Evolutionary conservation across 2,888 invertebrate genomes (phyloP).

Genomic region (Callyntrura guangdongensis): DNA sequence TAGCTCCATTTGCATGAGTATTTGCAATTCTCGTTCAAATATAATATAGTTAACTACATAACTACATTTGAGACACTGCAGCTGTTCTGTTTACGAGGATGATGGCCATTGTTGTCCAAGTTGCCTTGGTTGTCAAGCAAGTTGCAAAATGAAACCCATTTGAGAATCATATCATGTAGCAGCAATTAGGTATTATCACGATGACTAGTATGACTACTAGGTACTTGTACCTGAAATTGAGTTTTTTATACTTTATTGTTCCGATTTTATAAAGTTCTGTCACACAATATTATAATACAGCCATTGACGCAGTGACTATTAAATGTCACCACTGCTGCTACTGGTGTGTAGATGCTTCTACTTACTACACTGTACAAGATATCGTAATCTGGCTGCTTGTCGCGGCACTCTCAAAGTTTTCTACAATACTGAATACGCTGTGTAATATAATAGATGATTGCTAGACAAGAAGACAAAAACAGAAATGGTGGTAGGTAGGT

Average conservation of each 20-base stretch:
- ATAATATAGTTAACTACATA: neutral
- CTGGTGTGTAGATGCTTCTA: neutral
- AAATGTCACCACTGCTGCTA: slow-evolving; percentile 28
- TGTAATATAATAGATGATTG: neutral
- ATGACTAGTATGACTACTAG: too few species aligned
- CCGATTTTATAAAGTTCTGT: slow-evolving; percentile 24
- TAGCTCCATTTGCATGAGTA: too few species aligned
- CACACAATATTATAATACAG: slow-evolving; percentile 8
- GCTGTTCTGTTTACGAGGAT: too few species aligned
- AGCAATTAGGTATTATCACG: too few species aligned
- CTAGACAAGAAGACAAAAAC: slow-evolving; percentile 10
- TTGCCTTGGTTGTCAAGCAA: neutral
- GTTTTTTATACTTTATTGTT: slow-evolving; percentile 8
- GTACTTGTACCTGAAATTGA: too few species aligned
- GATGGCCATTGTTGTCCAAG: too few species aligned
- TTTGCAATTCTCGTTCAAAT: too few species aligned
- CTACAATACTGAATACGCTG: slow-evolving; percentile 8
- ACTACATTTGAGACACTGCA: neutral
- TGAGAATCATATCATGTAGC: neutral
- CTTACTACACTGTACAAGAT: neutral
- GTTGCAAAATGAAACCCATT: neutral
- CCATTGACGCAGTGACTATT: slow-evolving; percentile 24
- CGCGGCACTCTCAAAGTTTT: slow-evolving; percentile 31
- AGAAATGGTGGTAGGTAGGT: neutral
- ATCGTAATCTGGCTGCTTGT: neutral